Percentiles rank a stretch among this genome's conserved stretches.
Conservation (phyloP, 2,888 invertebrate species). For the Hirtodrosophila confusa region DNA sequence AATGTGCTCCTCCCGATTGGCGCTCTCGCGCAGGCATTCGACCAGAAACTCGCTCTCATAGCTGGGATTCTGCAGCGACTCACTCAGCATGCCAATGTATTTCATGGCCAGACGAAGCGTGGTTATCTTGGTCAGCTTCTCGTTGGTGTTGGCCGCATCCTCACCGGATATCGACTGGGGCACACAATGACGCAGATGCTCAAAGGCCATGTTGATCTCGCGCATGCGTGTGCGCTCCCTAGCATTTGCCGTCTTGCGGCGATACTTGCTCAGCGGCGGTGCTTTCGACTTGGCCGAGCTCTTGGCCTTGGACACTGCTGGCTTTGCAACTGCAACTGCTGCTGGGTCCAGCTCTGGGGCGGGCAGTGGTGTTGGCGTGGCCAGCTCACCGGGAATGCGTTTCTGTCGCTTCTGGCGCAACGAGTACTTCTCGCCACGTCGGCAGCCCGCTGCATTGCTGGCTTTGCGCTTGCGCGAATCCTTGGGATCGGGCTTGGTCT, state of each 20-base stretch:
- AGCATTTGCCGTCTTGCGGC: constrained; percentile 95
- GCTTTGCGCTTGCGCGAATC: constrained; percentile 60
- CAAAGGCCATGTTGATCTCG: constrained; percentile 95
- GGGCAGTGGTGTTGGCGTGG: not conserved
- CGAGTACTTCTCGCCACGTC: constrained; percentile 87
- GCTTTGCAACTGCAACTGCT: constrained; percentile 11
- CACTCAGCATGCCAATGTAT: constrained; percentile 91
- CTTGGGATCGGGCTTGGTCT: constrained; percentile 24
- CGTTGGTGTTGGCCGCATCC: constrained; percentile 86
- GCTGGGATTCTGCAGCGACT: constrained; percentile 86
- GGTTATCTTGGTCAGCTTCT: constrained; percentile 95
- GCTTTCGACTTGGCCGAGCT: constrained; percentile 86
- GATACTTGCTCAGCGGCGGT: constrained; percentile 93
- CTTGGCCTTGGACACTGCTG: constrained; percentile 16
- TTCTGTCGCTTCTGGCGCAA: constrained; percentile 87
- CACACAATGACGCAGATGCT: constrained; percentile 90
- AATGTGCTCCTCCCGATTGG: constrained; percentile 45
- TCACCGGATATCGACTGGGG: constrained; percentile 85
- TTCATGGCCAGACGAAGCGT: constrained; percentile 94
- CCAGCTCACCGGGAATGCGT: constrained; percentile 69
- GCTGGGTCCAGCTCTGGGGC: constrained; percentile 4
- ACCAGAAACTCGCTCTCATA: constrained; percentile 78
- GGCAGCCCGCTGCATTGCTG: constrained; percentile 19
- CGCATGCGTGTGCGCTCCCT: constrained; percentile 94
- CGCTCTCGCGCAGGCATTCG: constrained; percentile 74